Percentiles rank a stretch among this genome's conserved stretches.
These are phyloP conservation scores for Isotomurus palustris DNA, from an alignment of 2,888 invertebrate genomes.

Conservation along the genomic window DNA sequence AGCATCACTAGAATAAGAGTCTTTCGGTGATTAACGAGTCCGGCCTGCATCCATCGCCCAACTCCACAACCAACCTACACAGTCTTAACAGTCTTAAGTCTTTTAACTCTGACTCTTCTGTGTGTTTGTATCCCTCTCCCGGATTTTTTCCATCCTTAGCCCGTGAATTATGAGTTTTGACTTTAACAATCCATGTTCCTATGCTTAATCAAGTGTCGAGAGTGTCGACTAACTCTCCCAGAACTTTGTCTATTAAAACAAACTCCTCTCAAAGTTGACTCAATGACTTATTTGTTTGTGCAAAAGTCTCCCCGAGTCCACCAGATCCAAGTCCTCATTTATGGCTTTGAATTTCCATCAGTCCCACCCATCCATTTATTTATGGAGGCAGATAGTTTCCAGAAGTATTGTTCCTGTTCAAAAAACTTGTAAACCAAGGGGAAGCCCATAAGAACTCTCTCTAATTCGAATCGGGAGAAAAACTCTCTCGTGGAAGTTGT, in stretches of 20 bases:
- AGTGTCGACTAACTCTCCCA: conserved; percentile 36
- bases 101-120: neutral
- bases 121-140: neutral
- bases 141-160: conserved; percentile 13
- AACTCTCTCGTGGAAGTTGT: too few relatives aligned
- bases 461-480: too few relatives aligned
- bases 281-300: conserved; percentile 45
- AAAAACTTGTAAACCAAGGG: too few relatives aligned
- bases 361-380: conserved; percentile 25
- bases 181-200: conserved; percentile 33
- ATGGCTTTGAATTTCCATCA: conserved; percentile 34
- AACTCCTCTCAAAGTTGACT: conserved; percentile 37
- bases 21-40: conserved; percentile 39
- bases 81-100: neutral
- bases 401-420: conserved; percentile 38
- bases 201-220: conserved; percentile 46
- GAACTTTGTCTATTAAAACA: conserved; percentile 44
- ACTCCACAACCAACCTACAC: neutral
- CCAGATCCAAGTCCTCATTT: conserved; percentile 36
- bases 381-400: conserved; percentile 44
- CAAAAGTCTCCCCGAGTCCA: conserved; percentile 38
- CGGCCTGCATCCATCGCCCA: conserved; percentile 23
- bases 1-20: neutral
- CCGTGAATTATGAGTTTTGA: conserved; percentile 46
- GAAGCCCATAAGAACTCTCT: too few relatives aligned